Evolutionary conservation across 2,113 vertebrate species (phyloP), one percentile per base, ranked within the genome.

Genomic region (Triplophysa siluroides): DNA sequence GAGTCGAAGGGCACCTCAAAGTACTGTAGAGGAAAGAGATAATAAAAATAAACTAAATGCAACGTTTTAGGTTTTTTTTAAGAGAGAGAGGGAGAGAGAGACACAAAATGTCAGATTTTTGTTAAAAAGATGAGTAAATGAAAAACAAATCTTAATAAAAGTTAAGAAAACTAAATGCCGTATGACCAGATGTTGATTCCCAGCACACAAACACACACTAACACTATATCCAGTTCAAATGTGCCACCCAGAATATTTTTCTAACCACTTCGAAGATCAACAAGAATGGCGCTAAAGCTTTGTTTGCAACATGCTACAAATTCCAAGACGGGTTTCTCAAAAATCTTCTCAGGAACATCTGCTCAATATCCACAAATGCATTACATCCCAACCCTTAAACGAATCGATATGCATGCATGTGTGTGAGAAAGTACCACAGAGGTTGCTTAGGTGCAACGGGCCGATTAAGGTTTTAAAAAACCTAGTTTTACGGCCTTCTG

Each of bases 1-100:
- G 98, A 97, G 91, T 99, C 98, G 83, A 99, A 99, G 0, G 98
- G 98, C 80, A 99, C 96, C 91, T 99, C 97, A 78, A 98, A 98
- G 92, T 96, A 99, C 97, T 99, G 95, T 38, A 86, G 91, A 86
- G 73, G 89, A 85, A 23, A 38, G 8, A 54, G 76, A 50, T 74
- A 0, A 86, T 75, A 78, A 0, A 70, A 64, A 82, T 91, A 61
- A 88, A 41, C 26, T 73, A 7, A 38, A 38, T 38, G 33, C 43
- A 45, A 45, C 11, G 1, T 45, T 12, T 8, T 8, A 8, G 9
- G 6, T 9, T 29, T 29, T 29, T 24, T 29, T 38, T 38, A 38
- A 38, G 33, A 38, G 6, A 7, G 33, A 7, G 33, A 38, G 6
- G 8, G 6, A 38, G 33, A 38, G 33, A 38, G 33, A 38, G 33